Evolutionary conservation across 1,140 invertebrate species (phyloP), one percentile per base, ranked within the genome.

Genomic region (Propsilocerus akamusi): DNA sequence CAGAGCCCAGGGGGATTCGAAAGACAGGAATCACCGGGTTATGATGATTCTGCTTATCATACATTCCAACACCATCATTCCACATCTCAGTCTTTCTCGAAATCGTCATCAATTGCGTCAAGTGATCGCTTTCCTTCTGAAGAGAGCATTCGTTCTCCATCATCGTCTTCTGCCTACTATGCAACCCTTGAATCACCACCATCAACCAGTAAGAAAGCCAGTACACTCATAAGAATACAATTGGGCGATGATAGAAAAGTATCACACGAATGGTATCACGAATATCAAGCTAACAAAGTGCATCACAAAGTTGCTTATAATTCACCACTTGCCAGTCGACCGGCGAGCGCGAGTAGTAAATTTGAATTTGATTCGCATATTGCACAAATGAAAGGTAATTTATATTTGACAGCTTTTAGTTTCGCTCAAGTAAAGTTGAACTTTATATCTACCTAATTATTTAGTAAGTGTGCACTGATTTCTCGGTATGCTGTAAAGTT

Each of bases 281-380:
- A 68, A 61, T 64, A 65, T 57, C n/a, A n/a, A n/a, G 56, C 64
- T 53, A 65, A 68, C 46, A 62, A 68, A 52, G 58, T 64, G 4
- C 57, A 72, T 52, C 70, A 75, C 22, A 41, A 68, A 56, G 68
- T 72, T 53, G 68, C 71, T 17, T 64, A 71, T 12, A 72, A 72
- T 56, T 73, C 75, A 63, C 76, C 81, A 48, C 80, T 75, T 55
- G 65, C 75, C 28, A 71, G 22, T 20, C 17, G 34, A 41, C 8
- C 17, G 22, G 34, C 34, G 34, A 41, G 22, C 22, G 17, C 17
- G 22, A 41, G 79, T 56, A 85, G 78, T 64, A 80, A 77, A 62
- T 81, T 79, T 55, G 80, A 88, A 62, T 87, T 84, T 64, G 86
- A 90, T 63, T 77, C 80, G n/a, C 85, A 89, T 66, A 90, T 90